Percentiles rank a stretch among this genome's conserved stretches.
Evolutionary conservation across 2,888 invertebrate species (phyloP).

Genomic region (Pseudococcus longispinus): DNA sequence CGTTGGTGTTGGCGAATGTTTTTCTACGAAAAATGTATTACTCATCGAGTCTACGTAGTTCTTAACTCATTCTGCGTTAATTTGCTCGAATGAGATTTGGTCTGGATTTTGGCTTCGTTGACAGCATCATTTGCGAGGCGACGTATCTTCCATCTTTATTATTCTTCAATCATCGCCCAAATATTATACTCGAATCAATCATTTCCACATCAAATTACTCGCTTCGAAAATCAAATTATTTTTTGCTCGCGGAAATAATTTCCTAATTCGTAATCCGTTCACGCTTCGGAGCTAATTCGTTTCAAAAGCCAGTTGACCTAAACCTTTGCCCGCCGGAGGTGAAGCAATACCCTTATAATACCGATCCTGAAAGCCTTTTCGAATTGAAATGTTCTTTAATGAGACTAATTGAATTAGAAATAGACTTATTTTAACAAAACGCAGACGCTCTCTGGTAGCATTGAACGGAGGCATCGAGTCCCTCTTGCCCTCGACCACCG

Average conservation of each 20-base stretch:
- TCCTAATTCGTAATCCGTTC: background rate
- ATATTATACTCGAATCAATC: too few species aligned
- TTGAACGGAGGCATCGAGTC: constrained; percentile 1
- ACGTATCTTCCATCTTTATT: too few species aligned
- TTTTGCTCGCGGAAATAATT: background rate
- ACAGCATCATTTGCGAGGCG: too few species aligned
- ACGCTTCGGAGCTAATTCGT: background rate
- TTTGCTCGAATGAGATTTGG: background rate
- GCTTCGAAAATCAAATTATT: background rate
- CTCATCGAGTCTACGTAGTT: background rate
- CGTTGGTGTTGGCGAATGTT: background rate
- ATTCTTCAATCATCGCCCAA: too few species aligned
- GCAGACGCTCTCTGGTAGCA: constrained; percentile 8
- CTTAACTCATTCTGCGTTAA: background rate
- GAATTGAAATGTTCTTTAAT: background rate
- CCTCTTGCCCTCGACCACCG: background rate
- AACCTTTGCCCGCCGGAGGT: background rate
- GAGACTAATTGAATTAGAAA: background rate
- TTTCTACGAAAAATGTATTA: constrained; percentile 8
- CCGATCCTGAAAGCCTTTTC: background rate
- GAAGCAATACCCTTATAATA: background rate
- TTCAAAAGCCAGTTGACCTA: background rate
- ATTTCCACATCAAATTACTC: too few species aligned
- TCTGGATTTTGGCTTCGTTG: background rate
- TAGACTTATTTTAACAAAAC: background rate